These are phyloP conservation scores for Drosophila engyochracea DNA, from an alignment of 2,888 invertebrate genomes.

Conservation along the genomic window DNA sequence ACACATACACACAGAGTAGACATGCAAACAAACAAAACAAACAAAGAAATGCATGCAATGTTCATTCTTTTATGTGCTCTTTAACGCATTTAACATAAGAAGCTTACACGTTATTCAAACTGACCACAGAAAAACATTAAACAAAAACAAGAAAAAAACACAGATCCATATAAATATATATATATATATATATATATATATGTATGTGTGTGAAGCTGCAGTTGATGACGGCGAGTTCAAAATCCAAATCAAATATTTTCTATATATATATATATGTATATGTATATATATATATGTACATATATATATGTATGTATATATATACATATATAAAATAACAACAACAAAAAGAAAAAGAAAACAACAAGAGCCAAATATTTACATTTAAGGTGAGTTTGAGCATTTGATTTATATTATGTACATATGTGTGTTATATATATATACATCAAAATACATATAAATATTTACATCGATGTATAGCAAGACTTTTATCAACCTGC, in stretches of 20 bases:
- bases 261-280: conserved; percentile 2
- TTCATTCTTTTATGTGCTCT: conserved; percentile 47
- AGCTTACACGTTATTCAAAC: conserved; percentile 40
- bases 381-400: conserved; percentile 75
- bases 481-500: not conserved
- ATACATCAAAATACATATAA: not conserved
- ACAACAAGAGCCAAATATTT: conserved; percentile 81
- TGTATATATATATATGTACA: too few relatives aligned
- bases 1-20: conserved; percentile 6
- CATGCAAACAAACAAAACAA: not conserved
- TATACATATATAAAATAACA: not conserved
- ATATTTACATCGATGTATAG: not conserved
- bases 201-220: conserved; percentile 5
- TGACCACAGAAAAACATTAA: conserved; percentile 6
- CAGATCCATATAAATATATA: not conserved
- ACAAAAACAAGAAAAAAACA: conserved; percentile 5
- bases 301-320: too few relatives aligned
- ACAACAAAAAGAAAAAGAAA: conserved; percentile 26
- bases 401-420: not conserved
- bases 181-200: not conserved
- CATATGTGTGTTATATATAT: not conserved
- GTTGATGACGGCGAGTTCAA: conserved; percentile 31
- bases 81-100: conserved; percentile 56
- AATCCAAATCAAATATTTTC: conserved; percentile 61
- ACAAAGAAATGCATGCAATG: conserved; percentile 24